Conservation (phyloP, 2,113 vertebrate species). For the Echinops telfairi region DNA sequence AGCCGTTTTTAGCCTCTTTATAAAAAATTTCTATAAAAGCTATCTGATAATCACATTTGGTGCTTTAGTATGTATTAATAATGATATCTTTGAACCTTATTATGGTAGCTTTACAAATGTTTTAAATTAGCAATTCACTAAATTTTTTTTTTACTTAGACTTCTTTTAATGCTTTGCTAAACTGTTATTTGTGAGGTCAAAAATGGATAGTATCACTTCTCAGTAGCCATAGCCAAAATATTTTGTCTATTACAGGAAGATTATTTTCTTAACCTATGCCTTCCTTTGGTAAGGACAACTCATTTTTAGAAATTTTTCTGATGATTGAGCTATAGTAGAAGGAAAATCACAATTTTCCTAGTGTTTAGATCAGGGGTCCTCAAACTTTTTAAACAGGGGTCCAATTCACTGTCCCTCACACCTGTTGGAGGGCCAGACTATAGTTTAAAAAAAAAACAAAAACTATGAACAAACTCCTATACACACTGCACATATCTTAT, state of each 20-base stretch:
- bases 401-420: too few relatives aligned
- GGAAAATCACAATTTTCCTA: slow-evolving; percentile 60
- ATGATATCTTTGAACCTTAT: neutral
- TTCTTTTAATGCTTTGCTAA: slow-evolving; percentile 46
- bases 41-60: slow-evolving; percentile 45
- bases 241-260: slow-evolving; percentile 28
- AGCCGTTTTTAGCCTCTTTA: neutral
- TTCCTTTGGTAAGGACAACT: slow-evolving; percentile 38
- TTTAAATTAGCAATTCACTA: neutral
- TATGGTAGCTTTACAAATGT: slow-evolving; percentile 39
- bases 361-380: too few relatives aligned
- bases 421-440: too few relatives aligned
- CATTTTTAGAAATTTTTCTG: slow-evolving; percentile 39
- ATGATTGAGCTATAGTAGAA: slow-evolving; percentile 8
- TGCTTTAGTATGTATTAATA: slow-evolving; percentile 25
- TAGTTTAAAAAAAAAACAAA: too few relatives aligned
- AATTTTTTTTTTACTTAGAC: slow-evolving; percentile 36
- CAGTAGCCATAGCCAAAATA: neutral
- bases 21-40: slow-evolving; percentile 30
- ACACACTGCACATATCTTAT: too few relatives aligned
- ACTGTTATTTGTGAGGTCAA: slow-evolving; percentile 18
- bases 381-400: too few relatives aligned
- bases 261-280: slow-evolving; percentile 45
- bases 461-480: too few relatives aligned
- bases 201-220: slow-evolving; percentile 32